Conservation (phyloP, 2,888 invertebrate genomes). For the Hirudinaria manillensis region DNA sequence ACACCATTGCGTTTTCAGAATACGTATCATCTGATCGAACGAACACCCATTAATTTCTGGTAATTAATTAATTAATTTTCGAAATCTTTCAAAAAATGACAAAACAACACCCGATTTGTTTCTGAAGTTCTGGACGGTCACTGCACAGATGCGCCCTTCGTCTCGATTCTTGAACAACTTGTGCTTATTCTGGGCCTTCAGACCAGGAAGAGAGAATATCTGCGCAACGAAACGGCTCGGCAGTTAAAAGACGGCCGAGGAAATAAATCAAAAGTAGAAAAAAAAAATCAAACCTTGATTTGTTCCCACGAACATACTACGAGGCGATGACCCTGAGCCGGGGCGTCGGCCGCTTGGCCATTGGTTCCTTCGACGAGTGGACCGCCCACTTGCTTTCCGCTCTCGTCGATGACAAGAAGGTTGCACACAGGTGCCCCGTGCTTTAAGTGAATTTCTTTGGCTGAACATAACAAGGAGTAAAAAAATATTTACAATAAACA, state of each 20-base stretch:
- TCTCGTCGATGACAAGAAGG: conserved; percentile 76
- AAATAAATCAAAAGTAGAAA: not conserved
- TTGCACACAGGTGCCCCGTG: conserved; percentile 93
- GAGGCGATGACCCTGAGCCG: conserved; percentile 74
- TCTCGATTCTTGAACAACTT: conserved; percentile 87
- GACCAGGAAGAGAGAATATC: conserved; percentile 83
- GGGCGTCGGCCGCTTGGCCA: conserved; percentile 60
- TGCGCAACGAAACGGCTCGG: conserved; percentile 41
- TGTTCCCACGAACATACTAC: conserved; percentile 96
- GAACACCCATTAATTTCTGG: not conserved
- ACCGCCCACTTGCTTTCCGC: conserved; percentile 55
- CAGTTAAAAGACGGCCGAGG: not conserved
- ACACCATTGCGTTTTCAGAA: conserved; percentile 79
- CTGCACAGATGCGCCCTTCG: conserved; percentile 78
- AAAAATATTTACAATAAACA: not conserved
- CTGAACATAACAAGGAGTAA: conserved; percentile 38
- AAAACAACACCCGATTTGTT: conserved; percentile 30
- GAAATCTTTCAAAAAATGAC: no score
- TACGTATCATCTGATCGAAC: conserved; percentile 55
- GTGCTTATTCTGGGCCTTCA: conserved; percentile 90
- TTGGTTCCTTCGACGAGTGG: conserved; percentile 60
- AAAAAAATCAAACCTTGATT: conserved; percentile 65
- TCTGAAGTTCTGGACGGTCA: conserved; percentile 61
- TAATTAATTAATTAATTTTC: not conserved
- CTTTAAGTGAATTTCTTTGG: conserved; percentile 89